phyloP scores from a whole-genome alignment of 2,113 vertebrate genomes.

The Mustela nigripes region DNA sequence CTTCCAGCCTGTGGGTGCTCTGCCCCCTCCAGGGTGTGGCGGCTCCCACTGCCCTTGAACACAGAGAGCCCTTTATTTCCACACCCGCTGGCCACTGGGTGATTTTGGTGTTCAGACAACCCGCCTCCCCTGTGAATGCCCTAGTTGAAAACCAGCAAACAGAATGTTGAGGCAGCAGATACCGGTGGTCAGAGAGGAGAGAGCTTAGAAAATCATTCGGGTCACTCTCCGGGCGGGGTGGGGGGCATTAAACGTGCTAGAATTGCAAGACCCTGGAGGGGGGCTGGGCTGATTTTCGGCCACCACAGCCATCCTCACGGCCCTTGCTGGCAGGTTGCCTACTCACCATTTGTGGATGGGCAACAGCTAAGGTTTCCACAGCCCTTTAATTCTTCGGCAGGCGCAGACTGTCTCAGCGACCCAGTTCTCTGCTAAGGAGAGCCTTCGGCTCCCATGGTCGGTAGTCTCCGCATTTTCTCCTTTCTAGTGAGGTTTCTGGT shows the following conservation, averaged over 20 bases:
- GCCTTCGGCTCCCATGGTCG: background rate
- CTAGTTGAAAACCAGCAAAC: background rate
- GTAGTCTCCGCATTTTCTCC: background rate
- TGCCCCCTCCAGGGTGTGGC: background rate
- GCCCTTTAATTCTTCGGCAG: background rate
- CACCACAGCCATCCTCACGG: accelerated
- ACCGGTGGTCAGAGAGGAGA: background rate
- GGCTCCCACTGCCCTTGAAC: background rate
- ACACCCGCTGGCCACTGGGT: background rate
- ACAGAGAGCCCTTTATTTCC: slow-evolving; percentile 50
- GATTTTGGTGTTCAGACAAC: background rate
- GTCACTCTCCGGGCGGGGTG: background rate
- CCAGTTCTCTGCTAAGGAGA: background rate
- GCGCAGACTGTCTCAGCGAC: background rate
- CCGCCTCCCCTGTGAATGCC: slow-evolving; percentile 4
- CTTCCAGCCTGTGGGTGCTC: background rate
- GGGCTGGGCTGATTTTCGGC: background rate
- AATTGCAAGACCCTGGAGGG: background rate
- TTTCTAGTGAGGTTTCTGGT: background rate
- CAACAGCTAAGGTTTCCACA: background rate
- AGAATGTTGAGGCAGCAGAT: background rate
- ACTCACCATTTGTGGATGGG: accelerated
- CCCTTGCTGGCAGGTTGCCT: background rate
- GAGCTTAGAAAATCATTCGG: background rate
- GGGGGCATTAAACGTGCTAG: background rate